Base-by-base conservation (phyloP, 2,113 vertebrate genomes). In the Brachypteracias leptosomus region DNA sequence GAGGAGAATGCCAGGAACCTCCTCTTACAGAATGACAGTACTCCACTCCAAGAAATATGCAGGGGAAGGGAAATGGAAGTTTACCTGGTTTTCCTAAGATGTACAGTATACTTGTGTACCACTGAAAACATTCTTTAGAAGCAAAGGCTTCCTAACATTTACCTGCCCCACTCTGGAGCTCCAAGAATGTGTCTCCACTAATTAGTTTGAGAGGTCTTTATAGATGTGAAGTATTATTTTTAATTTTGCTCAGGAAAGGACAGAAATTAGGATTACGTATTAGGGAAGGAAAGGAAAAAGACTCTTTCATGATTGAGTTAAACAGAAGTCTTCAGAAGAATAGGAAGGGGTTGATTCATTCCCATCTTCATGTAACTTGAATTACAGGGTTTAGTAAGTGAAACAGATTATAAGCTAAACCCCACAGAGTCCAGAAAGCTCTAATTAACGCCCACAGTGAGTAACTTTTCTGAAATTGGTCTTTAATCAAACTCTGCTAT, bases 401-500 rank as follows among this genome's bases (percentile, higher is more conserved):
- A 94, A 96, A 87, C 1, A 0, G 83, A 96, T 95, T 88, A 94
- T 79, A 94, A 95, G 77, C 83, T 93, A 94, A 94, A 94, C 82
- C 85, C 82, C 5, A 6, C 84, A 51, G 92, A 96, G 94, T 86
- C 96, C 90, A 93, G 87, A 95, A 96, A 96, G 93, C 94, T 90
- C 82, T 97, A 97, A 97, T 97, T 97, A 97, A 96, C 59, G 6
- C 97, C 96, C 95, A 96, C 94, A 77, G 80, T 17, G 35, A 97
- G 75, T 87, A 94, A 96, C 95, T 94, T 94, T 85, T 95, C 93
- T 87, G 88, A 96, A 97, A 95, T 83, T 70, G 85, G 90, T 96
- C 97, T 96, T 96, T 97, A 97, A 97, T 96, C 92, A 97, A 96
- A 96, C 92, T 96, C 96, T 89, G 72, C 79, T 88, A 93, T 95